Base-by-base conservation (phyloP, 2,113 vertebrate genomes). In the Siniperca chuatsi region DNA sequence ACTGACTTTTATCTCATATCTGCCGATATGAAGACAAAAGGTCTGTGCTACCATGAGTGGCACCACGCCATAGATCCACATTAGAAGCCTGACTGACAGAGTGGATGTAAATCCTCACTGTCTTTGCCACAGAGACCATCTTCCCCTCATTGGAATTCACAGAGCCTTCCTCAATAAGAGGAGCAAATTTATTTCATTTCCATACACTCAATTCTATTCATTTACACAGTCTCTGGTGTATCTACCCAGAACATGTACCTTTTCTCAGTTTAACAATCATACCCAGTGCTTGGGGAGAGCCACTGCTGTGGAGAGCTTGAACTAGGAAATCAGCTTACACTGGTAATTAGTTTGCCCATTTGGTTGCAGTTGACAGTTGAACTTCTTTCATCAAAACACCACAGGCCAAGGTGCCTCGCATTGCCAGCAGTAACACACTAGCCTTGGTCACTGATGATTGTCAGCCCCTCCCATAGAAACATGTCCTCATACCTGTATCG, bases 291-390 rank as follows among this genome's bases (percentile, higher is more conserved):
- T 60, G 68, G 87, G 81, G 87, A 88, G 74, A 83, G 52, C 50
- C 75, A 78, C 85, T 79, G 79, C 89, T 84, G 83, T 78, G 70
- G 72, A 76, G 87, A 71, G 83, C 70, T 66, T 66, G 78, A 91
- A 92, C 77, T 85, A 92, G 89, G 90, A 95, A 94, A 94, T 94
- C 93, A 92, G 93, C 89, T 88, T 87, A 92, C 87, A 86, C 83
- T 90, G 76, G 76, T 94, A 92, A 93, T 96, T 93, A 94, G 85
- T 83, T 82, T 92, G 79, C 89, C 68, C 85, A 86, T 92, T 92
- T 91, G 75, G 78, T 69, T 85, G 74, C 81, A 29, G 29, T 29
- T 92, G 92, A 92, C 92, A 91, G 92, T 79, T 87, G 81, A 92
- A 90, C 81, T 61, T 48, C 87, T 91, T 90, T 94, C 78, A 93